Base-by-base conservation (phyloP, 92 coral and sea anemone genomes). In the Pocillopora grandis region DNA sequence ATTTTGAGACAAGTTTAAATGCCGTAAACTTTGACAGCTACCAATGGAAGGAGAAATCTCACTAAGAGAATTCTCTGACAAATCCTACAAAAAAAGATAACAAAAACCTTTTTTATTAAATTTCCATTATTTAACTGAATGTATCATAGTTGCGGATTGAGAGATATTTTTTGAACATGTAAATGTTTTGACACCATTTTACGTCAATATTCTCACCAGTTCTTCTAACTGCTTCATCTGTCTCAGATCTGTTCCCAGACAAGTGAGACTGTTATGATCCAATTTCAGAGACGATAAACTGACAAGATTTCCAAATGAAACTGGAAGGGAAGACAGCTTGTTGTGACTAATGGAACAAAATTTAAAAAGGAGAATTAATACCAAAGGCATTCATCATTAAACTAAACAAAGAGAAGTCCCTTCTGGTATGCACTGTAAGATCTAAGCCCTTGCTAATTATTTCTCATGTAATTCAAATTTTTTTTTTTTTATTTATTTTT, bases 251-350 rank as follows among this genome's bases (percentile, higher is more conserved):
- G 85, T 94, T 62, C 88, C 97, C 55, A 94, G 68, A 19, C 77
- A 79, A n/a, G 91, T 77, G 63, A 97, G 89, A 65, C 82, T 75
- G 79, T 97, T 97, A 84, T 97, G 98, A 80, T 97, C 97, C 68
- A 94, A 73, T 80, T 89, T 90, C 67, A 97, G 80, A 48, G 94
- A 85, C 14, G 85, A 92, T 86, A 97, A 79, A 79, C 81, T 88
- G 19, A n/a, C 88, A n/a, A 97, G 93, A 69, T 76, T 66, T 33
- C 92, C 95, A 82, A 97, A 20, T 20, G 95, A 80, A 42, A 77
- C 70, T 42, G 98, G 99, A 33, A 97, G 90, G 8, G 90, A 89
- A 35, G 90, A 56, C 57, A 97, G 78, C 82, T 92, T 97, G 89
- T 94, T 97, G 76, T 97, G 98, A 88, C 99, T 96, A 75, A 21